Conservation (phyloP, 2,113 vertebrate species). For the Ptychochromis oligacanthus region DNA sequence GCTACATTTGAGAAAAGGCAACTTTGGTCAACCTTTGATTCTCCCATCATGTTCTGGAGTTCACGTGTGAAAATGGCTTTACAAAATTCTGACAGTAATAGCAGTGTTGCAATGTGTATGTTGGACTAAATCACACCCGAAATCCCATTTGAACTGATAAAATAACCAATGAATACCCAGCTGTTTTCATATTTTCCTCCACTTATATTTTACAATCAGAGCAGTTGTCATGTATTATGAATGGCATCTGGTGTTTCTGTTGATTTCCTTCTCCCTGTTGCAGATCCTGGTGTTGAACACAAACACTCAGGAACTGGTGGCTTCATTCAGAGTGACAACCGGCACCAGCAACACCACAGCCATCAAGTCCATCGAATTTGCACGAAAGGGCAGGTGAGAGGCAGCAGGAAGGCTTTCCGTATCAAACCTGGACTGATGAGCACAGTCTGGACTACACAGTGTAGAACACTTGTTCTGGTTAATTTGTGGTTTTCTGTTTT, state of each 20-base stretch:
- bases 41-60: background rate
- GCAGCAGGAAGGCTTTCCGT: background rate
- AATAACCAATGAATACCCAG: background rate
- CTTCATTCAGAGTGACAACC: slow-evolving; percentile 97
- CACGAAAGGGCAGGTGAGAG: slow-evolving; percentile 94
- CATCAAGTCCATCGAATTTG: slow-evolving; percentile 99
- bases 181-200: background rate
- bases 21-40: background rate
- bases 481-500: background rate
- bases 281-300: slow-evolving; percentile 98
- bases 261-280: slow-evolving; percentile 2
- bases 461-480: background rate
- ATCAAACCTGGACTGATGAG: background rate
- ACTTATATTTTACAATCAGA: background rate
- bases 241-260: background rate
- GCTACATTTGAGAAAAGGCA: too few relatives aligned
- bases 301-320: slow-evolving; percentile 94
- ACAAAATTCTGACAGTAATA: background rate
- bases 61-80: background rate
- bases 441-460: background rate
- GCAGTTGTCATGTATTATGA: background rate
- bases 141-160: background rate
- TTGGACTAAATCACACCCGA: background rate
- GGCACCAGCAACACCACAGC: slow-evolving; percentile 99
- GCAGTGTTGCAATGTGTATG: background rate